Conservation (phyloP, 1,140 invertebrate species). For the Oscheius sp. region DNA sequence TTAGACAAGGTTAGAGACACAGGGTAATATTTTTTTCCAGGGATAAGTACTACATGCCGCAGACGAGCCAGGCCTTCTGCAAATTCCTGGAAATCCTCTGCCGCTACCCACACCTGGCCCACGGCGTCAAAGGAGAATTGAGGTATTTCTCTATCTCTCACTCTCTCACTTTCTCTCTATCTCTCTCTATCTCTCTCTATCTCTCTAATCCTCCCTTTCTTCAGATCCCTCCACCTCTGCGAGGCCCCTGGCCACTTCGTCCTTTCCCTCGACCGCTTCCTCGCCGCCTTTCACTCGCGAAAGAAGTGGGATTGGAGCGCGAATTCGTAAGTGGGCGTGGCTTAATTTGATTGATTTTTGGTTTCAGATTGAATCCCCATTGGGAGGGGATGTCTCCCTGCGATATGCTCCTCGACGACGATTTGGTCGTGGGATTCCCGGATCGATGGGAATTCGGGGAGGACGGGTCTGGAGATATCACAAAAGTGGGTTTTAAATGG, state of each 20-base stretch:
- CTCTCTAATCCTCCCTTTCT: conserved; percentile 16
- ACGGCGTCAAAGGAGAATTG: background rate
- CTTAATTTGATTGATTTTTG: background rate
- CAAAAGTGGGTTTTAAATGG: conserved; percentile 2
- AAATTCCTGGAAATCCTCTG: conserved; percentile 48
- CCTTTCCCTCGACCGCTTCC: conserved; percentile 28
- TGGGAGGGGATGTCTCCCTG: conserved; percentile 23
- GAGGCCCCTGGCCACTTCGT: conserved; percentile 52
- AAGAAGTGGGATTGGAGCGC: conserved; percentile 33
- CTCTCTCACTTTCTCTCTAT: no score
- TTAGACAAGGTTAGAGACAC: no score
- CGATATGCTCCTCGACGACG: conserved; percentile 40
- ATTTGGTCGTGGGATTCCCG: conserved; percentile 5
- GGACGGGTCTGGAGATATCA: conserved; percentile 33
- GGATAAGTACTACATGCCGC: background rate
- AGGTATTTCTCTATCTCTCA: conserved; percentile 15
- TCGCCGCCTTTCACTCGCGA: conserved; percentile 21
- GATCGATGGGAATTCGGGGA: conserved; percentile 37
- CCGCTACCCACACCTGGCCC: conserved; percentile 26
- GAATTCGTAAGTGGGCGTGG: conserved; percentile 10
- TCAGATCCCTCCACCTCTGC: conserved; percentile 50
- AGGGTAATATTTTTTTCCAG: no score
- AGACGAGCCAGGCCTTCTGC: conserved; percentile 45
- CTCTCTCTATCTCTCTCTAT: no score
- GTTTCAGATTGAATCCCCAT: conserved; percentile 42